Percentiles rank a stretch among this genome's conserved stretches.
These are phyloP conservation scores for Hetaerina titia DNA, from an alignment of 2,888 invertebrate genomes.

Conservation along the genomic window DNA sequence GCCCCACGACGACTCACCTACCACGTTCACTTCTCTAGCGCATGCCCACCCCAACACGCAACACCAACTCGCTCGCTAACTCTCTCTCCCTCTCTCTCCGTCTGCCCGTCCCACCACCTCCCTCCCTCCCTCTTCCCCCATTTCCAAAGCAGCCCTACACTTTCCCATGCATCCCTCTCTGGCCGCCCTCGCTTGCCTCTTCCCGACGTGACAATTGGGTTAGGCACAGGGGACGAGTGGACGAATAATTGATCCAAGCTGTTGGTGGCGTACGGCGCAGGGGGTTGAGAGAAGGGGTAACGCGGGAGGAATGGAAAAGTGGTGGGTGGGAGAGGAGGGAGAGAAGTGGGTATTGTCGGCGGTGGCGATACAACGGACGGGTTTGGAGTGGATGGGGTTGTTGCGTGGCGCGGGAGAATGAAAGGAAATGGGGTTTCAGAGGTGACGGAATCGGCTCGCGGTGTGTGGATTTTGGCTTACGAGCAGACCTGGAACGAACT, in stretches of 20 bases:
- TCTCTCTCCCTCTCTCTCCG: background rate
- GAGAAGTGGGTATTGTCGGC: background rate
- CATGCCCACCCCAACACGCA: background rate
- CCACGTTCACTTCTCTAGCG: background rate
- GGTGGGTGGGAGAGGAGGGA: background rate
- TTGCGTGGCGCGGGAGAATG: background rate
- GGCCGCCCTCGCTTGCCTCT: background rate
- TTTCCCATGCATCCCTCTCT: slow-evolving; percentile 7
- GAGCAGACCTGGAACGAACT: background rate
- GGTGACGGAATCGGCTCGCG: background rate
- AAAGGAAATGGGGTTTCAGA: background rate
- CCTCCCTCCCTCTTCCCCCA: background rate
- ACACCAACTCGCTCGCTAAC: background rate
- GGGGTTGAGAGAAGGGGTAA: too few species aligned
- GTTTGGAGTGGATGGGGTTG: background rate
- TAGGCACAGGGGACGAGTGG: slow-evolving; percentile 60
- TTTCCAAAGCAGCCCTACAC: background rate
- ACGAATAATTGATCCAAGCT: slow-evolving; percentile 65
- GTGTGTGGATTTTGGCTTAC: background rate
- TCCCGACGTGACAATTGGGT: slow-evolving; percentile 41
- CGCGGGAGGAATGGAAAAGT: background rate
- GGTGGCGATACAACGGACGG: background rate
- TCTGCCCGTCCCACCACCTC: background rate
- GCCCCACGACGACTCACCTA: background rate
- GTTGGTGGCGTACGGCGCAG: background rate